phyloP scores from a whole-genome alignment of 2,113 vertebrate species.

The Ailurus styani region DNA sequence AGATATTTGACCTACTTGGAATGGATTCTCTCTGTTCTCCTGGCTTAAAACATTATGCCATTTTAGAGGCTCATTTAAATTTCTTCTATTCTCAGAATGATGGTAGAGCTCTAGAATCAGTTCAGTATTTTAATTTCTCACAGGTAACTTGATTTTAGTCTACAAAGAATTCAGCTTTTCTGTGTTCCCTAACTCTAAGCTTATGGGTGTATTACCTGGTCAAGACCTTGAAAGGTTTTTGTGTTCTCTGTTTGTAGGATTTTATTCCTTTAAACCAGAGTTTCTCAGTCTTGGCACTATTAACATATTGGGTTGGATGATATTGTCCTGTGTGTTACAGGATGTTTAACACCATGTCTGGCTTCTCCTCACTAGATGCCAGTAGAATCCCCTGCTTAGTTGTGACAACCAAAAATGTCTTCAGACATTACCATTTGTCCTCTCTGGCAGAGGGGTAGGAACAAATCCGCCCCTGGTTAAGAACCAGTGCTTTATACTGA shows the following conservation, averaged over 20 bases:
- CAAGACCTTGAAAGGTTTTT: not conserved
- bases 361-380: not conserved
- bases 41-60: not conserved
- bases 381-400: not conserved
- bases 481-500: not conserved
- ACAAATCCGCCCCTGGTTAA: not conserved
- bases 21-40: not conserved
- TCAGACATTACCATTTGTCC: not conserved
- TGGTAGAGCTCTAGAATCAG: not conserved
- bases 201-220: not conserved
- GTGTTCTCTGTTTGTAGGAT: not conserved
- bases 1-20: not conserved
- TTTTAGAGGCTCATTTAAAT: not conserved
- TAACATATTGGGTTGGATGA: not conserved
- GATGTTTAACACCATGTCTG: not conserved
- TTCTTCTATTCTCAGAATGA: not conserved
- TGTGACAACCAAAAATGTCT: not conserved
- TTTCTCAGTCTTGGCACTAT: not conserved
- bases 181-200: not conserved
- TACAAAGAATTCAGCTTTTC: conserved; percentile 24
- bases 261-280: conserved; percentile 33
- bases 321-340: not conserved
- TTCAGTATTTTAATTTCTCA: conserved; percentile 27
- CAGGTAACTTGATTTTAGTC: not conserved
- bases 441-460: not conserved